Base-by-base conservation (phyloP, 2,797 vertebrate genomes). In the Borostomias antarcticus region DNA sequence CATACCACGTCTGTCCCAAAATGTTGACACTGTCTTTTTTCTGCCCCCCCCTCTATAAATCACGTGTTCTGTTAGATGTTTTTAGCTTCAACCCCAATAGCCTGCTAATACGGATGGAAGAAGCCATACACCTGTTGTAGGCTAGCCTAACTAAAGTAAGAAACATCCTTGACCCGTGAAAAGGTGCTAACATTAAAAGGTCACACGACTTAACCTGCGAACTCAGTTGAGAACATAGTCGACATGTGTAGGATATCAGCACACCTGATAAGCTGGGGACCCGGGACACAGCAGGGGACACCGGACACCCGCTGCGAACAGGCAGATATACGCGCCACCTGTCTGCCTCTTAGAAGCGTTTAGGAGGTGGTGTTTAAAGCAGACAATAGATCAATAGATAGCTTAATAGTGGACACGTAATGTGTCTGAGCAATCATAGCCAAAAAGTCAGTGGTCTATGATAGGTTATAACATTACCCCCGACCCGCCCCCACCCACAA, bases 91-190 rank as follows among this genome's bases (percentile, higher is more conserved):
- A n/a, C n/a, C n/a, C n/a, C n/a, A n/a, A n/a, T n/a, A 45, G 40
- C 17, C n/a, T 15, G 1, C 40, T n/a, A 9, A 45, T 45, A 23
- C 7, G 23, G 57, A 28, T 17, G 56, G 43, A 37, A 57, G 56
- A 57, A 50, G 21, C 43, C 17, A 51, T 26, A 51, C 65, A 67
- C 65, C 57, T 67, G 65, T 67, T 68, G n/a, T n/a, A n/a, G n/a
- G n/a, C n/a, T n/a, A n/a, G 48, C 66, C 47, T 33, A 57, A 58
- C 23, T 68, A 60, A 53, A 53, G 47, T 61, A 35, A 58, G 43
- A 52, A 40, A 33, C 47, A 72, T 59, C 59, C 61, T 52, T 78
- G 74, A 77, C 80, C 71, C 69, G 64, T 43, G 59, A 62, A 53
- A 59, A 65, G 51, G 47, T 35, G 43, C 48, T 33, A 56, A 32